phyloP scores from a whole-genome alignment of 2,797 vertebrate genomes.

The Merluccius polli region DNA sequence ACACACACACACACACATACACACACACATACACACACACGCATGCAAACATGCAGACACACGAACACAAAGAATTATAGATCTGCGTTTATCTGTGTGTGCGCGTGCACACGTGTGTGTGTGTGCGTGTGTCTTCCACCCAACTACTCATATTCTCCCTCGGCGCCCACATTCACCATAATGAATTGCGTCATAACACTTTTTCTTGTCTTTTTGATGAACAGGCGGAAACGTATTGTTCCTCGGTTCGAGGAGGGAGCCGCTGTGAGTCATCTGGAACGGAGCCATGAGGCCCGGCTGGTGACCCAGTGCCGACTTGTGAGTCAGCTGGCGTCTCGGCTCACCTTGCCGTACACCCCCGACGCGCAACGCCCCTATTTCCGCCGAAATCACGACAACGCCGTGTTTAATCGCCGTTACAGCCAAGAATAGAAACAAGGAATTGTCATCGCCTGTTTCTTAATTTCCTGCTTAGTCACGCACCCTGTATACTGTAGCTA shows the following conservation, averaged over 20 bases:
- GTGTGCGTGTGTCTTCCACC: conserved; percentile 1
- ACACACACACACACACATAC: conserved; percentile 15
- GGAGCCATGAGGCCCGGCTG: conserved; percentile 34
- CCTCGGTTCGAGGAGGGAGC: conserved; percentile 11
- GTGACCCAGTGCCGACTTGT: conserved; percentile 38
- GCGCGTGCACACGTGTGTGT: background rate
- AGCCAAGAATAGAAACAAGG: conserved; percentile 15
- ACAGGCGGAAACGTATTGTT: conserved; percentile 16
- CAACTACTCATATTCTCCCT: too few relatives aligned
- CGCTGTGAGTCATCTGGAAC: conserved; percentile 36
- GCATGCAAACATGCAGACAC: background rate
- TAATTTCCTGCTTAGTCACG: conserved; percentile 13
- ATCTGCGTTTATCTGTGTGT: too few relatives aligned
- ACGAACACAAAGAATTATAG: conserved; percentile 5
- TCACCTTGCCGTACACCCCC: background rate
- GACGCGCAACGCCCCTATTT: background rate
- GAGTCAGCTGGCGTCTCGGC: conserved; percentile 41
- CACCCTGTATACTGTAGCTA: background rate
- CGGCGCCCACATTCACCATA: background rate
- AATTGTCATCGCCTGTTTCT: background rate
- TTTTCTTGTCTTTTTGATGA: background rate
- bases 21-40: conserved; percentile 10
- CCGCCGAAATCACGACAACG: conserved; percentile 23
- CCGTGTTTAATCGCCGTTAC: conserved; percentile 30
- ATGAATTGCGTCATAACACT: background rate